Percentiles rank a stretch among this genome's conserved stretches.
Evolutionary conservation across 2,888 invertebrate genomes (phyloP).

Genomic region (Sipha maydis): DNA sequence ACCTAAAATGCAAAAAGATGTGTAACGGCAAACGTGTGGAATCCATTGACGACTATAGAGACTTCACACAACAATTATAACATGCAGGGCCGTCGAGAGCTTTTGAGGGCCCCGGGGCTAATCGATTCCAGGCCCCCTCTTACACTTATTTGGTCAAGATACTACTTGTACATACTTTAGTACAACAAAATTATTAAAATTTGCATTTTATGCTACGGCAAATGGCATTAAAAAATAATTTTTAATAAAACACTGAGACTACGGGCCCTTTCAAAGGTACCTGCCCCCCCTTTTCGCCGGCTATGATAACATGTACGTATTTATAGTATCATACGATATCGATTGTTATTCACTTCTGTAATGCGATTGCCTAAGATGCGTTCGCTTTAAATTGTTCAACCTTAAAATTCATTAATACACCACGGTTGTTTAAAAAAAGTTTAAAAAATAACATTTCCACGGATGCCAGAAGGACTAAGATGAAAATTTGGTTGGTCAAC

Average conservation of each 20-base stretch:
- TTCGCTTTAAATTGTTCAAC: background rate
- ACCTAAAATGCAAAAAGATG: background rate
- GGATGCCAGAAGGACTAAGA: background rate
- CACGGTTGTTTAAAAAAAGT: background rate
- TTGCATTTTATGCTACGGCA: too few species aligned
- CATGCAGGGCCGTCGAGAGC: too few species aligned
- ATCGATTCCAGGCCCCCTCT: too few species aligned
- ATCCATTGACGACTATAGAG: background rate
- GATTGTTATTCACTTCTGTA: background rate
- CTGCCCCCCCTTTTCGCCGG: too few species aligned
- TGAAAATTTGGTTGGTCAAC: conserved; percentile 15
- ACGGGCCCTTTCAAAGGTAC: too few species aligned
- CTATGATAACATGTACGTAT: too few species aligned
- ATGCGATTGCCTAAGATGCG: background rate
- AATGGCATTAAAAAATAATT: too few species aligned
- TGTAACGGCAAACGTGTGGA: background rate
- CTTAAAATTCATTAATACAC: background rate
- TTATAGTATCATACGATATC: background rate
- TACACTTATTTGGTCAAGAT: too few species aligned
- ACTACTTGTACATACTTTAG: too few species aligned
- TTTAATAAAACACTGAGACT: too few species aligned
- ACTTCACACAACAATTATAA: background rate
- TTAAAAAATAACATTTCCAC: background rate
- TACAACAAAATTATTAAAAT: too few species aligned
- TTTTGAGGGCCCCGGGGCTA: too few species aligned